Evolutionary conservation across 2,113 vertebrate genomes (phyloP).

Genomic region (Ia io): DNA sequence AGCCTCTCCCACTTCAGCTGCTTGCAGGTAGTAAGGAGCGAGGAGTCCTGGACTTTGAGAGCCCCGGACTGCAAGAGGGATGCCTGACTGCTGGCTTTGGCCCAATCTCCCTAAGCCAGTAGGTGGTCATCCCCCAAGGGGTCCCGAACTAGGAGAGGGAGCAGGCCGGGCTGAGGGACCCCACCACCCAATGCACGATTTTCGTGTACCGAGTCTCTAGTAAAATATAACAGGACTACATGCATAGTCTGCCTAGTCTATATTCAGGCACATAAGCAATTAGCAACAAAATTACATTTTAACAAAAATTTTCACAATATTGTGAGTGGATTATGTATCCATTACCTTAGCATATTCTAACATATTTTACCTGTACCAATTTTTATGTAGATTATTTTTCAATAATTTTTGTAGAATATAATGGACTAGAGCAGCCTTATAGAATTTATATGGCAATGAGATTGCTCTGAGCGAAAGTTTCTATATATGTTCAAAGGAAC

Average conservation of each 20-base stretch:
- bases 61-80: too few relatives aligned
- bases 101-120: too few relatives aligned
- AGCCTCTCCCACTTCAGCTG: too few relatives aligned
- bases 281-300: background rate
- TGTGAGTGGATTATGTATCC: background rate
- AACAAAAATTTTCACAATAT: background rate
- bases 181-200: too few relatives aligned
- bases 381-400: background rate
- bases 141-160: too few relatives aligned
- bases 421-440: background rate
- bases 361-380: background rate
- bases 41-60: too few relatives aligned
- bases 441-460: background rate
- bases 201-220: too few relatives aligned
- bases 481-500: background rate
- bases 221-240: background rate
- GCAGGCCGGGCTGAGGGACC: too few relatives aligned
- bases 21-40: too few relatives aligned
- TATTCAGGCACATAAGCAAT: background rate
- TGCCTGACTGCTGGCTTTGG: too few relatives aligned
- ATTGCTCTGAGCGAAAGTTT: background rate
- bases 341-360: background rate
- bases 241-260: background rate
- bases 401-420: background rate
- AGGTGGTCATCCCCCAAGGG: too few relatives aligned